These are phyloP conservation scores for Rutpela maculata DNA, from an alignment of 2,888 invertebrate genomes.

Conservation along the genomic window DNA sequence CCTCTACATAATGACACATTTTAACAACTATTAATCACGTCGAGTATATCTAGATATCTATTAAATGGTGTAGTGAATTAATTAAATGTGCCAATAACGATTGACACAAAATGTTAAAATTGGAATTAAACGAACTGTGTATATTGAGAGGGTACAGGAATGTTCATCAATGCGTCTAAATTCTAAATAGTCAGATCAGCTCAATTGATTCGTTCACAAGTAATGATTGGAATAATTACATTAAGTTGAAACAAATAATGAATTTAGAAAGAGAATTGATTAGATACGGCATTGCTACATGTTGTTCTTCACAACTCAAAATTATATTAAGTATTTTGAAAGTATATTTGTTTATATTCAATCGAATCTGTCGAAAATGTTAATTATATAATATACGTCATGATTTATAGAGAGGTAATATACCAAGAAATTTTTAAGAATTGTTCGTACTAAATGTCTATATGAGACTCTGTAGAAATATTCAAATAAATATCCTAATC, in stretches of 20 bases:
- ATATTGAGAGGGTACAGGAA: constrained; percentile 28
- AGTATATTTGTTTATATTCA: too few relatives aligned
- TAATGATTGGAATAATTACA: constrained; percentile 23
- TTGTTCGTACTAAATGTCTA: too few relatives aligned
- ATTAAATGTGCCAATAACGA: constrained; percentile 29
- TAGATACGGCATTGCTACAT: neutral
- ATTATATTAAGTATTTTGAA: too few relatives aligned
- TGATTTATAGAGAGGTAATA: too few relatives aligned
- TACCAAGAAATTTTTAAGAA: too few relatives aligned
- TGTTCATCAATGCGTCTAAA: constrained; percentile 30
- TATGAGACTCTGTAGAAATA: too few relatives aligned
- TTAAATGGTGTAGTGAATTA: neutral
- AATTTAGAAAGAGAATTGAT: constrained; percentile 10
- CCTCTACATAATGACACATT: neutral
- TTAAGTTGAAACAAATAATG: constrained; percentile 13
- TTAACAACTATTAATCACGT: neutral
- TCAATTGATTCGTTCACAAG: constrained; percentile 29
- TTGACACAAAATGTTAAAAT: constrained; percentile 25
- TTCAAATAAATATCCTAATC: too few relatives aligned
- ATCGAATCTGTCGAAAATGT: too few relatives aligned
- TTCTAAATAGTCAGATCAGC: constrained; percentile 20
- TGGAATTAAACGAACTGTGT: constrained; percentile 33
- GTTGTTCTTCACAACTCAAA: too few relatives aligned
- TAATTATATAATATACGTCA: too few relatives aligned
- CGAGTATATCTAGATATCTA: neutral